Evolutionary conservation across 1,140 invertebrate species (phyloP).

Genomic region (Orchesella cincta): DNA sequence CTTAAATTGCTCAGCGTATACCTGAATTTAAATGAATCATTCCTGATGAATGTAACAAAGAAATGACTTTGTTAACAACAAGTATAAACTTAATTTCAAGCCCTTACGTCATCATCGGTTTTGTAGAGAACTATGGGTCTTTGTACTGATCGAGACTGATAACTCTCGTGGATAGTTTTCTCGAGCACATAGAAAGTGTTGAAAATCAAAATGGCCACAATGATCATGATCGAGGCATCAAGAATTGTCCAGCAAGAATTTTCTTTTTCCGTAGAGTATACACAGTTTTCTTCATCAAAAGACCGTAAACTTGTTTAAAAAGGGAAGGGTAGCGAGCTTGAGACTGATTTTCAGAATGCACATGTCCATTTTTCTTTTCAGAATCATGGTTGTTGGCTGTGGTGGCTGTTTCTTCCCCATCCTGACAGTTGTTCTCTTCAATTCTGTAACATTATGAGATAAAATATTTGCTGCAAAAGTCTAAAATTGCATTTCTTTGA

Average conservation of each 20-base stretch:
- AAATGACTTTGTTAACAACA: too few species aligned
- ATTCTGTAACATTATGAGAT: too few species aligned
- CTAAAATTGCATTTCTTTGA: too few species aligned
- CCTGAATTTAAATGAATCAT: conserved; percentile 10
- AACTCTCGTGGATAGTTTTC: conserved; percentile 18
- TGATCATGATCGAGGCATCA: neutral
- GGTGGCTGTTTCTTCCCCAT: neutral
- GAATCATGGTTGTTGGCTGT: neutral
- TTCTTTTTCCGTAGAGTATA: conserved; percentile 53
- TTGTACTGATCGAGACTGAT: conserved; percentile 4
- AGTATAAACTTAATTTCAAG: too few species aligned
- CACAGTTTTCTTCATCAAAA: conserved; percentile 62
- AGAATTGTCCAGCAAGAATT: conserved; percentile 46
- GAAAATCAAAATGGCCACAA: neutral
- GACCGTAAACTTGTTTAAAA: conserved; percentile 64
- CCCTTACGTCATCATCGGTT: conserved; percentile 1
- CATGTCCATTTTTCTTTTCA: neutral
- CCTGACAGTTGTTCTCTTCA: conserved; percentile 20
- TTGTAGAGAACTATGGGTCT: neutral
- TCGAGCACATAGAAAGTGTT: neutral
- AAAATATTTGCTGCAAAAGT: too few species aligned
- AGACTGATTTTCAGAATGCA: too few species aligned
- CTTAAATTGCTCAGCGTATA: neutral
- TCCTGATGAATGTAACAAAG: neutral
- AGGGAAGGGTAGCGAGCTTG: conserved; percentile 36